Evolutionary conservation across 2,888 invertebrate genomes (phyloP).

Genomic region (Acanthosepion lycidas): DNA sequence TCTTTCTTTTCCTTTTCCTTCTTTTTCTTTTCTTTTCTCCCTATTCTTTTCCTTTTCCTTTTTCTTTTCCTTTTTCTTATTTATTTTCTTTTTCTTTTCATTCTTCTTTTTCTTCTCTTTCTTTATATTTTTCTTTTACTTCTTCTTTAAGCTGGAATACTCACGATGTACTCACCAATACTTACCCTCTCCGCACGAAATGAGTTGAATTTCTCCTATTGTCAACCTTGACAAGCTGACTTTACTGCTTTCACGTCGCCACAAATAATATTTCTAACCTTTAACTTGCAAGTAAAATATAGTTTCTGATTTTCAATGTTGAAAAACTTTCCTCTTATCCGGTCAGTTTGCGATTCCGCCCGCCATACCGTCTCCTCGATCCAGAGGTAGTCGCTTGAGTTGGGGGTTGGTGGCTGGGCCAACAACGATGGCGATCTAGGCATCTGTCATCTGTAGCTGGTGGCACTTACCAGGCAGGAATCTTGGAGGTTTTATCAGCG

Average conservation of each 20-base stretch:
- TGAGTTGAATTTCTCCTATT: neutral
- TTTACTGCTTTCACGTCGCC: neutral
- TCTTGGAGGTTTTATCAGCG: neutral
- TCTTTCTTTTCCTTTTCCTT: neutral
- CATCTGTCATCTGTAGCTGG: neutral
- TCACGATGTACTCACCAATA: fast-evolving
- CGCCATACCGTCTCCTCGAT: neutral
- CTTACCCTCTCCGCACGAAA: neutral
- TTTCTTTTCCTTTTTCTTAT: no score
- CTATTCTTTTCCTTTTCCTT: no score
- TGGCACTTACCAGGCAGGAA: slow-evolving; percentile 21
- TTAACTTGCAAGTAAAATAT: neutral
- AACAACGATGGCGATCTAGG: neutral
- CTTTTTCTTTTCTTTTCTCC: no score
- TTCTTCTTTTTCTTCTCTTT: neutral
- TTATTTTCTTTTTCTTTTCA: neutral
- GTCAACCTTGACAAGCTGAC: neutral
- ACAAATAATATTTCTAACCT: neutral
- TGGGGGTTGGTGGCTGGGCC: neutral
- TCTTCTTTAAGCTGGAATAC: no score
- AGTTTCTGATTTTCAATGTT: neutral
- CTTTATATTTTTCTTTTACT: neutral
- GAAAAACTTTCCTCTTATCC: neutral
- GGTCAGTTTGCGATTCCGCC: neutral
- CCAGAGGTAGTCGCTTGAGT: neutral